Conservation (phyloP, 1,140 invertebrate genomes). For the Acromyrmex heyeri region DNA sequence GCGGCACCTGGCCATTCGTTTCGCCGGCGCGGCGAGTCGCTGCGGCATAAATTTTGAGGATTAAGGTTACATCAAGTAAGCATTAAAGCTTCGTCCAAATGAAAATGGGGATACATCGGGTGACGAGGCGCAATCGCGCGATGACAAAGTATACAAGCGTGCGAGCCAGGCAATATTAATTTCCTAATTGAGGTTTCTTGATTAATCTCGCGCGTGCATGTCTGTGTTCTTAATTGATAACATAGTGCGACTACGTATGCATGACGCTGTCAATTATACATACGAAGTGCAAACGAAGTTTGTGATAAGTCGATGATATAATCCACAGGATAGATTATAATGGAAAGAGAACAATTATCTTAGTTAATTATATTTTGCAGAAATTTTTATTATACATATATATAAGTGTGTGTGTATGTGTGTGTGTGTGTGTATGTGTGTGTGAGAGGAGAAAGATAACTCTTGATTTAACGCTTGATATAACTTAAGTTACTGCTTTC, state of each 20-base stretch:
- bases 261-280: slow-evolving; percentile 20
- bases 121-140: slow-evolving; percentile 40
- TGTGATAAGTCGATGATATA: slow-evolving; percentile 24
- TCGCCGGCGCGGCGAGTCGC: slow-evolving; percentile 10
- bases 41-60: slow-evolving; percentile 59
- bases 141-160: slow-evolving; percentile 2
- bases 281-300: slow-evolving; percentile 18
- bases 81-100: slow-evolving; percentile 40
- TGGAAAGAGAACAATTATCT: not conserved
- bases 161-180: slow-evolving; percentile 11
- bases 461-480: not conserved
- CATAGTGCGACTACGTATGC: not conserved
- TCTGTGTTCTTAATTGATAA: slow-evolving; percentile 28
- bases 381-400: not conserved
- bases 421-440: too few species aligned
- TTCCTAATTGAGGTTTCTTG: slow-evolving; percentile 43
- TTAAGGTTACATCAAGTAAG: slow-evolving; percentile 54
- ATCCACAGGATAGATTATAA: not conserved
- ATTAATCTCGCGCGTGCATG: slow-evolving; percentile 24
- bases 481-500: slow-evolving; percentile 16
- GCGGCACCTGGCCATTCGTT: slow-evolving; percentile 21
- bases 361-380: not conserved
- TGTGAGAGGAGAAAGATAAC: not conserved
- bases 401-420: too few species aligned
- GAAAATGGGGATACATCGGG: slow-evolving; percentile 51